Evolutionary conservation across 2,888 invertebrate species (phyloP), one percentile per base, ranked within the genome.

Genomic region (Chymomyza amoena): DNA sequence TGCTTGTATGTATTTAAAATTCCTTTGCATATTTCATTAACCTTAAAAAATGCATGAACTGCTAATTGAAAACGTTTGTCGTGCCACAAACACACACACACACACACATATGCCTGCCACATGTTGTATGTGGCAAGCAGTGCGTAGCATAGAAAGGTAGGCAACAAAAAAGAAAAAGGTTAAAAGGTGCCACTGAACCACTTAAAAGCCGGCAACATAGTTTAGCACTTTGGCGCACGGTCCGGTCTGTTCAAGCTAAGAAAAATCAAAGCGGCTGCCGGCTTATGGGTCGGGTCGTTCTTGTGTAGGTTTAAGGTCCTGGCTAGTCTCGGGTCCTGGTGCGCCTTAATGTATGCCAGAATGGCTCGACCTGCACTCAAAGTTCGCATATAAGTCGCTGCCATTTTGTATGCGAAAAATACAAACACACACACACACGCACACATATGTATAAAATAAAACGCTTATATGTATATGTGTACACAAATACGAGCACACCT

Each of bases 61-160:
- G 83, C 84, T 90, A 90, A 90, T 90, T 90, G 90, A 90, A 90
- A 90, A 90, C 87, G 85, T 90, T 90, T 90, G 90, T 90, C 89
- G 90, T 75, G 74, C 76, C 62, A 65, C 52, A 68, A 63, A 18
- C 52, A 16, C 18, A 15, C 15, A 7, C 28, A 25, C 20, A 18
- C 57, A 15, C 6, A 59, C 39, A 54, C 20, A 57, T 13, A 57
- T 13, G 18, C 39, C 4, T 32, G 32, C 32, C 39, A 45, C 39
- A 45, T 13, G 13, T 45, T 1, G 25, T 25, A 25, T 25, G 25
- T 0, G 13, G 70, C 64, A 68, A 64, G 72, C 28, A 64, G 74
- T 88, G 84, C 81, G 87, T 81, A 45, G 39, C 36, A 36, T 36
- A 45, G 13, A 45, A 13, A 45, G 13, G 39, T 13, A 13, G 39